Conservation (phyloP, 2,888 invertebrate species). For the Conomelus anceps region DNA sequence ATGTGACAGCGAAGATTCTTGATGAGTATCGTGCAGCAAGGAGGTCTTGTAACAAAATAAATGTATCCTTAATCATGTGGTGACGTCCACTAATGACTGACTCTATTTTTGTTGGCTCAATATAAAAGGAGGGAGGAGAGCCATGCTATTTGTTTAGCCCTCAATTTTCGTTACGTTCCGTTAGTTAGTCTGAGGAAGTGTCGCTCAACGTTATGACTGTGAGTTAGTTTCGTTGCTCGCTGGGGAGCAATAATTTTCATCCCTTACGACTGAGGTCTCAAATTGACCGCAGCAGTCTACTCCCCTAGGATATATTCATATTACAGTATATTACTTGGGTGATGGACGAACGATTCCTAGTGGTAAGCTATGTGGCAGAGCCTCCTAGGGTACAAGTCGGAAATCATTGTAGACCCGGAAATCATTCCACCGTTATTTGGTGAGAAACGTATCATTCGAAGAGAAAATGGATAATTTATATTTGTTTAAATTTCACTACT, state of each 20-base stretch:
- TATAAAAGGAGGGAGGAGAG: background rate
- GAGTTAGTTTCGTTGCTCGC: background rate
- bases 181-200: background rate
- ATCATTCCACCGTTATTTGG: background rate
- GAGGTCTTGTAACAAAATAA: background rate
- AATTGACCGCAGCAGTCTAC: background rate
- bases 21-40: background rate
- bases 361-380: background rate
- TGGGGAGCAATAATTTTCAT: background rate
- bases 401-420: too few relatives aligned
- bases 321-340: background rate
- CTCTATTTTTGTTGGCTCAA: background rate
- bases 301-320: background rate
- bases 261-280: background rate
- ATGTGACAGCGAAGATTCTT: background rate
- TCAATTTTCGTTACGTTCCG: background rate
- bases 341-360: background rate
- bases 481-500: too few relatives aligned
- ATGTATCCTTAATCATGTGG: constrained; percentile 7
- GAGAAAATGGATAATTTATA: background rate
- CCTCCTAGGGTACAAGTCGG: background rate
- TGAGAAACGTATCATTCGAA: background rate
- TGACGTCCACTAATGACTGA: constrained; percentile 1
- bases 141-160: background rate
- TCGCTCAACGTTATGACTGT: constrained; percentile 1